Evolutionary conservation across 2,888 invertebrate genomes (phyloP).

Genomic region (Eristalis pertinax): DNA sequence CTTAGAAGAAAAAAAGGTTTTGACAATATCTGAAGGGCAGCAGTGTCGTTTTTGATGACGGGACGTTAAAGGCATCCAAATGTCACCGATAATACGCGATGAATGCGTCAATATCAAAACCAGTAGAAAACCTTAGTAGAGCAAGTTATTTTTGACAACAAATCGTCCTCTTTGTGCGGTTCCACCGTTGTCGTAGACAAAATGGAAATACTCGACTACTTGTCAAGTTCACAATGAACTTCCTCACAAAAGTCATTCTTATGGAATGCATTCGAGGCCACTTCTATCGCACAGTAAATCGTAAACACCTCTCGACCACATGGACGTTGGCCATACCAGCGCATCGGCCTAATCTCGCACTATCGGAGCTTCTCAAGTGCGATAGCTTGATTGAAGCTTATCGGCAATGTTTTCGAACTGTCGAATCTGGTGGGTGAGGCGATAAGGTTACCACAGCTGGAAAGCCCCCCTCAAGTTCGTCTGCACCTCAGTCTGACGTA

Average conservation of each 20-base stretch:
- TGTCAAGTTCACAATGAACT: background rate
- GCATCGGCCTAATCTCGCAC: background rate
- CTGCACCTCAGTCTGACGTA: background rate
- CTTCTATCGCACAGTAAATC: background rate
- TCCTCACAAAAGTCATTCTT: background rate
- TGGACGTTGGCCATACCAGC: background rate
- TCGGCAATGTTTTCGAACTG: slow-evolving; percentile 24
- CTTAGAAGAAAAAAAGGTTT: too few species aligned
- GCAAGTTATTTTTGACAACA: too few species aligned
- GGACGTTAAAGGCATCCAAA: too few species aligned
- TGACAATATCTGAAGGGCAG: too few species aligned
- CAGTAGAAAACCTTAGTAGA: too few species aligned
- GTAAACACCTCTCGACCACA: background rate
- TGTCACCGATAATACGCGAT: too few species aligned
- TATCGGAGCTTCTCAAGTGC: background rate
- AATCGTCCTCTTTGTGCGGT: too few species aligned
- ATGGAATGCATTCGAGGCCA: background rate
- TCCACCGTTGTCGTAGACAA: too few species aligned
- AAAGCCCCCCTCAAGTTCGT: background rate
- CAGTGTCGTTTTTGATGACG: too few species aligned
- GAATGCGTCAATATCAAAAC: too few species aligned
- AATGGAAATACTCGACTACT: too few species aligned
- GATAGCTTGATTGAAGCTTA: slow-evolving; percentile 21
- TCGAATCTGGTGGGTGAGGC: slow-evolving; percentile 10
- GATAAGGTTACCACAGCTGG: background rate